Evolutionary conservation across 1,140 invertebrate genomes (phyloP).

Genomic region (Drosophila ohnishii): DNA sequence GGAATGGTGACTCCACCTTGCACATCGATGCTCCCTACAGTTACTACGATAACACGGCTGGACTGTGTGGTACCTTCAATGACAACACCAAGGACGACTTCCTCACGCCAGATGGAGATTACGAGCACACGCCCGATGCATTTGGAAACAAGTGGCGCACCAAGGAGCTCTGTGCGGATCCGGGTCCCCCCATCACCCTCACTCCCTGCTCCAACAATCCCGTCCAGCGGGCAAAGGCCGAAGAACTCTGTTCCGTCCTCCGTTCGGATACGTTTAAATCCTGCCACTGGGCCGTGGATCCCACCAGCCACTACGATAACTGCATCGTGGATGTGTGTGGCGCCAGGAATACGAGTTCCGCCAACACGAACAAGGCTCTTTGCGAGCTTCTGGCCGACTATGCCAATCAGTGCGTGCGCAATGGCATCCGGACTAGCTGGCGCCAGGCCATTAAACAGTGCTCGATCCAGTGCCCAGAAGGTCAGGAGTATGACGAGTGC

Average conservation of each 20-base stretch:
- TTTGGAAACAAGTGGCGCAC: conserved; percentile 96
- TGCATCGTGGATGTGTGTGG: conserved; percentile 94
- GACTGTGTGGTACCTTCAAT: conserved; percentile 95
- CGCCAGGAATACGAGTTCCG: conserved; percentile 84
- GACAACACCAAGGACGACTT: conserved; percentile 94
- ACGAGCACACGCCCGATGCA: conserved; percentile 88
- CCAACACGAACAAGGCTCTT: conserved; percentile 84
- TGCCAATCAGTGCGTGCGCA: conserved; percentile 89
- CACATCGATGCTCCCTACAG: conserved; percentile 91
- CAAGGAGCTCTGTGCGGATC: conserved; percentile 86
- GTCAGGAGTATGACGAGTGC: too few relatives aligned
- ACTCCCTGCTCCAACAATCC: conserved; percentile 89
- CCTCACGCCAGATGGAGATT: conserved; percentile 91
- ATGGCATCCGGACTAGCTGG: conserved; percentile 90
- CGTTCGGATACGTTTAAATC: conserved; percentile 88
- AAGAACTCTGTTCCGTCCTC: conserved; percentile 88
- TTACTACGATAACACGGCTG: conserved; percentile 88
- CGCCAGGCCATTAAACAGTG: too few relatives aligned
- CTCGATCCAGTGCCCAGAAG: too few relatives aligned
- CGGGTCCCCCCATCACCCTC: conserved; percentile 83
- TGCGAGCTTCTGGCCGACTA: conserved; percentile 91
- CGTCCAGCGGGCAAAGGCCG: conserved; percentile 87
- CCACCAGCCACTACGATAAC: conserved; percentile 89
- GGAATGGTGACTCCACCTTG: conserved; percentile 91
- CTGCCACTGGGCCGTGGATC: conserved; percentile 91